A percentile compares a stretch with the other conserved stretches of the same genome.
These are phyloP conservation scores for Cyanocitta stelleri DNA, from an alignment of 2,113 vertebrate genomes.

Conservation along the genomic window DNA sequence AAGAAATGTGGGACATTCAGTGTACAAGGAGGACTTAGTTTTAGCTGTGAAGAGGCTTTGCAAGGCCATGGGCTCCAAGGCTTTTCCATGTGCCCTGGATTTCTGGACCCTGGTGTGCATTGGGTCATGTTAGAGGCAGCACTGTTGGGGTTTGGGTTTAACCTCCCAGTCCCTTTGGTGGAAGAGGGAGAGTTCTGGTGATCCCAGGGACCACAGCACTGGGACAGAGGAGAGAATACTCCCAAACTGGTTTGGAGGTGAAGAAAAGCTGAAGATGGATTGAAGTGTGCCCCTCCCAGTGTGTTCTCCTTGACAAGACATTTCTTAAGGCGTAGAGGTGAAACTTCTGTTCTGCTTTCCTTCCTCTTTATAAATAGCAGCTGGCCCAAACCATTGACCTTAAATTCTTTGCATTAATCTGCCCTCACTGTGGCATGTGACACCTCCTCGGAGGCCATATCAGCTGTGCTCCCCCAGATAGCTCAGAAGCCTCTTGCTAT, in stretches of 20 bases:
- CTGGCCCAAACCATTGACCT: constrained; percentile 62
- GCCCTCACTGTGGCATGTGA: constrained; percentile 34
- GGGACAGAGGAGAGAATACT: background rate
- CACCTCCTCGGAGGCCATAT: constrained; percentile 19
- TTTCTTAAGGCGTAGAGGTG: background rate
- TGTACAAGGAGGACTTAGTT: background rate
- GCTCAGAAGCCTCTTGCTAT: background rate
- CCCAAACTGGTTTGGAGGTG: background rate
- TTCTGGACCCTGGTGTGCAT: background rate
- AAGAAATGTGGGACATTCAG: background rate
- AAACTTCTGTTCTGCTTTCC: background rate
- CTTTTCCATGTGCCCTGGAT: background rate
- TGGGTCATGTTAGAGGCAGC: fast-evolving
- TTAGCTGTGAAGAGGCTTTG: background rate
- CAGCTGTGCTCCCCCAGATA: constrained; percentile 63
- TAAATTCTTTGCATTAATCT: constrained; percentile 57
- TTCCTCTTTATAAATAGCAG: constrained; percentile 71
- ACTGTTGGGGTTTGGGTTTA: background rate
- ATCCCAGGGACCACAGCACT: background rate
- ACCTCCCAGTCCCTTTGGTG: background rate
- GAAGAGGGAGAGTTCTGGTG: fast-evolving
- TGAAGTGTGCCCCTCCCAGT: background rate
- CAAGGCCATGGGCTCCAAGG: background rate
- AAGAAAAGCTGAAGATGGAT: background rate
- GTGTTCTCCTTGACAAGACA: background rate